Base-by-base conservation (phyloP, 1,140 invertebrate species). In the Penaeus chinensis region DNA sequence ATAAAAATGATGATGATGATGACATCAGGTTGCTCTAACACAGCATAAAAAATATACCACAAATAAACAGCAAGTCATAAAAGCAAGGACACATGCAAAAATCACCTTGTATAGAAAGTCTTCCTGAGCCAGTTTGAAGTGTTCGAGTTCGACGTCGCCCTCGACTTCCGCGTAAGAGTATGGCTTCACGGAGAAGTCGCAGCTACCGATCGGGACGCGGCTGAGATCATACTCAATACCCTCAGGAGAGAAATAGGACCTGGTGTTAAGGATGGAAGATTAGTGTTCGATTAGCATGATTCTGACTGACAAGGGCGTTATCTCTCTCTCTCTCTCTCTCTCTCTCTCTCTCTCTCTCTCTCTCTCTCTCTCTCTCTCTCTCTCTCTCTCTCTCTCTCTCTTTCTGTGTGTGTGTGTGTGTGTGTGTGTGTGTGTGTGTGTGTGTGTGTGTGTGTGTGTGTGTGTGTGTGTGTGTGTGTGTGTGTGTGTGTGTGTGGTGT, bases 171-270 rank as follows among this genome's bases (percentile, higher is more conserved):
- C 94, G 90, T 96, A 95, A 0, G 95, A 94, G 90, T 97, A 96
- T 2, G 91, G 90, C 71, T 93, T 93, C 2, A 93, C 94, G 0
- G 95, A 96, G 91, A 97, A 97, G 92, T 98, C 97, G 90, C 94
- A 94, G 42, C 96, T 96, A 22, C 94, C 97, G 69, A 98, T 97
- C 0, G 97, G 96, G 5, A 96, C 94, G 69, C 96, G 92, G 24
- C 95, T 94, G 82, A 97, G 91, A 83, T 94, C 96, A 91, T 97
- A 98, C 87, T 95, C 95, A 87, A 96, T 92, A 11, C 96, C 91
- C 32, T 93, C 91, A 47, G 92, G 90, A 10, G 89, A 90, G 87
- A 91, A 92, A 88, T 93, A 93, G 47, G 91, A 93, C 91, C 60
- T 92, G 90, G n/a, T 69, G 27, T 3, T n/a, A 4, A 10, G 27